These are phyloP conservation scores for Hirtodrosophila trivittata DNA, from an alignment of 2,888 invertebrate genomes.

Conservation along the genomic window DNA sequence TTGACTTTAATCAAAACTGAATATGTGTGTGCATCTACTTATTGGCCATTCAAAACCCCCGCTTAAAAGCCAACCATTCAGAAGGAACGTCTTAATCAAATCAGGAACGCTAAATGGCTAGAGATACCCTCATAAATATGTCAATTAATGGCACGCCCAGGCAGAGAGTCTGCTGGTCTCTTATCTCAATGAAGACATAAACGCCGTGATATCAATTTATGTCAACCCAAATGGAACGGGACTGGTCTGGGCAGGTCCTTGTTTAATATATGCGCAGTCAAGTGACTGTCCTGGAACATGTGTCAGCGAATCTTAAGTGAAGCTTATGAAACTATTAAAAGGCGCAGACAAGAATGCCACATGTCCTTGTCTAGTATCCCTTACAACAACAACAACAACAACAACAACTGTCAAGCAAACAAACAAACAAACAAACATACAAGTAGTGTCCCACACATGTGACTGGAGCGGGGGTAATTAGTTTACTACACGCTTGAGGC, in stretches of 20 bases:
- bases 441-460: constrained; percentile 29
- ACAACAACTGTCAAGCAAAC: constrained; percentile 30
- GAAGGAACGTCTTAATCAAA: constrained; percentile 64
- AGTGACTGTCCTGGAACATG: constrained; percentile 82
- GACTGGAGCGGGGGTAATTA: constrained; percentile 65
- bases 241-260: constrained; percentile 15
- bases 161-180: constrained; percentile 22
- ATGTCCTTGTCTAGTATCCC: constrained; percentile 43
- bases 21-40: neutral
- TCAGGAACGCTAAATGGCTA: constrained; percentile 54
- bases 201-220: constrained; percentile 81
- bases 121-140: constrained; percentile 79
- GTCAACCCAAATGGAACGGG: constrained; percentile 78
- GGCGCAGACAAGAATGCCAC: constrained; percentile 45
- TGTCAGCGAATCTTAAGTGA: constrained; percentile 84
- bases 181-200: constrained; percentile 80
- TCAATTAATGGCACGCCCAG: constrained; percentile 71
- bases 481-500: constrained; percentile 73
- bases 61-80: neutral
- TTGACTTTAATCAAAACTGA: too few species aligned
- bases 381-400: constrained; percentile 38
- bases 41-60: neutral
- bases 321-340: constrained; percentile 83
- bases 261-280: constrained; percentile 73
- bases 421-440: constrained; percentile 34